Conservation (phyloP, 1,140 invertebrate genomes). For the Dreissena rostriformis region DNA sequence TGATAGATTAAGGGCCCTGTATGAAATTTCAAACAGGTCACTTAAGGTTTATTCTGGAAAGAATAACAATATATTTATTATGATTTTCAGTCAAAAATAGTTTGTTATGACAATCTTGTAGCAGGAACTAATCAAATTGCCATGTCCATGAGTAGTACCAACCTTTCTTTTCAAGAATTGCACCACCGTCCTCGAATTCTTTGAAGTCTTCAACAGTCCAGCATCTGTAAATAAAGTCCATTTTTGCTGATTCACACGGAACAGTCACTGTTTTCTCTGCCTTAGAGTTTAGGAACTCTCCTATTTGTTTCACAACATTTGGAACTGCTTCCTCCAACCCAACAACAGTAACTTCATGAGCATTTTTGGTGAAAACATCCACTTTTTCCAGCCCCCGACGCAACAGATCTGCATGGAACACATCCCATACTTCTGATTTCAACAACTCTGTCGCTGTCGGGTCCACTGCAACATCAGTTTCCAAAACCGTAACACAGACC, state of each 20-base stretch:
- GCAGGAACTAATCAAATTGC: too few relatives aligned
- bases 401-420: constrained; percentile 19
- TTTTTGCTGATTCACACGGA: constrained; percentile 24
- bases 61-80: too few relatives aligned
- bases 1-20: too few relatives aligned
- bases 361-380: constrained; percentile 49
- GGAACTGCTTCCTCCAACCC: constrained; percentile 38
- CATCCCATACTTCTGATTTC: constrained; percentile 51
- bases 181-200: constrained; percentile 40
- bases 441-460: constrained; percentile 32
- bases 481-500: constrained; percentile 14
- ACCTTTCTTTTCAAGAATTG: constrained; percentile 45
- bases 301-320: constrained; percentile 36
- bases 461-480: constrained; percentile 29
- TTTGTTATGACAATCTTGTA: too few relatives aligned
- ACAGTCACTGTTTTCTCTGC: constrained; percentile 48
- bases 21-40: too few relatives aligned
- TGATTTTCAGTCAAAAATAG: too few relatives aligned
- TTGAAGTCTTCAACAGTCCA: constrained; percentile 42
- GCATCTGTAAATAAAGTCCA: constrained; percentile 42
- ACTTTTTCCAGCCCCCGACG: constrained; percentile 19
- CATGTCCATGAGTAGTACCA: too few relatives aligned
- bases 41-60: too few relatives aligned
- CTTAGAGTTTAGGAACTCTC: constrained; percentile 44
- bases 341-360: constrained; percentile 26